Conservation (phyloP, 2,888 invertebrate species). For the Drosophila paranaensis region DNA sequence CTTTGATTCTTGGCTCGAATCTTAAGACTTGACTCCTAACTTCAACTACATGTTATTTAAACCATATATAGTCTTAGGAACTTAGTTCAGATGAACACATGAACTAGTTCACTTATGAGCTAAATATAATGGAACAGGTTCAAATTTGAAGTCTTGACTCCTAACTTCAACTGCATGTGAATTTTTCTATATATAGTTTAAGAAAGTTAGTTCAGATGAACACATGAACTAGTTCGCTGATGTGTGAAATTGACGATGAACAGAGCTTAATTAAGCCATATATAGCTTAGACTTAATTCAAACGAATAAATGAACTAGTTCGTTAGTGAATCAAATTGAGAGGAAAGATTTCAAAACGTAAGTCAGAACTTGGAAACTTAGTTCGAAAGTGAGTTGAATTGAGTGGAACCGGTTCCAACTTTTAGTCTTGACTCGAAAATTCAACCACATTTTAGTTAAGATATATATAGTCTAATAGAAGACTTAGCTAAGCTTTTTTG, state of each 20-base stretch:
- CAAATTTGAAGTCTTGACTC: neutral
- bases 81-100: neutral
- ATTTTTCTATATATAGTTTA: neutral
- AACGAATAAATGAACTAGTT: neutral
- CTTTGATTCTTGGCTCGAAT: no score
- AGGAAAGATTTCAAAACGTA: neutral
- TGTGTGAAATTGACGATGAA: no score
- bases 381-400: neutral
- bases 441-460: neutral
- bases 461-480: no score
- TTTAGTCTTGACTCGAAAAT: neutral
- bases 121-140: neutral
- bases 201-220: neutral
- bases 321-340: neutral
- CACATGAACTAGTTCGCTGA: neutral
- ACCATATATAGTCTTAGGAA: neutral
- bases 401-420: neutral
- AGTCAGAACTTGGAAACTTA: neutral
- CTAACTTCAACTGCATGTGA: neutral
- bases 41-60: neutral
- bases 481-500: no score
- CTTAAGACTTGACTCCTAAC: neutral
- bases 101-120: neutral
- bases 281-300: no score
- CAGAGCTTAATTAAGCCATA: no score